Evolutionary conservation across 2,888 invertebrate species (phyloP).

Genomic region (Lymantria monacha): DNA sequence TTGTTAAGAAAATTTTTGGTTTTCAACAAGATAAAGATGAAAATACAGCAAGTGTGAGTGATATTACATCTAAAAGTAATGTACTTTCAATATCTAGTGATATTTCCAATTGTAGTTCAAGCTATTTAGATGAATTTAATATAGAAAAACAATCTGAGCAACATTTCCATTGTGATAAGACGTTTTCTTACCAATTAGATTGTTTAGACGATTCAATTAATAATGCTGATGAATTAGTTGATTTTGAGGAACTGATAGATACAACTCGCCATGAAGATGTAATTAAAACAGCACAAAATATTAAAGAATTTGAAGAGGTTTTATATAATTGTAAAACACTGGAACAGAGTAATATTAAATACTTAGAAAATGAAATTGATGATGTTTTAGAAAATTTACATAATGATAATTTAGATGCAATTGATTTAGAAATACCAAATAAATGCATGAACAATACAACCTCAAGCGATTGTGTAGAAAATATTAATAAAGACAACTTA

Average conservation of each 20-base stretch:
- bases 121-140: neutral
- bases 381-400: slow-evolving; percentile 4
- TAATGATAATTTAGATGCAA: neutral
- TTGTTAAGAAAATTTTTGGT: neutral
- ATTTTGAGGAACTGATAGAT: slow-evolving; percentile 9
- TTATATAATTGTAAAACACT: slow-evolving; percentile 3
- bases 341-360: neutral
- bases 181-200: slow-evolving; percentile 1
- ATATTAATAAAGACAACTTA: neutral
- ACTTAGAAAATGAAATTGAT: neutral
- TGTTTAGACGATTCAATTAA: neutral
- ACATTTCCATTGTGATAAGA: neutral
- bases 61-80: no score
- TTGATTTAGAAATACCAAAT: neutral
- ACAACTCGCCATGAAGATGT: neutral
- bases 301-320: slow-evolving; percentile 18
- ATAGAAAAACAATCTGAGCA: neutral
- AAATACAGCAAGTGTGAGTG: neutral
- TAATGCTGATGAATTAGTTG: neutral
- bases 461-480: neutral
- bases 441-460: neutral
- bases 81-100: neutral
- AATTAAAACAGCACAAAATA: neutral
- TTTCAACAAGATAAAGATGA: neutral
- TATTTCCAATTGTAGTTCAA: neutral